Percentiles rank a stretch among this genome's conserved stretches.
phyloP scores from a whole-genome alignment of 2,113 vertebrate species.

The Camelus bactrianus region DNA sequence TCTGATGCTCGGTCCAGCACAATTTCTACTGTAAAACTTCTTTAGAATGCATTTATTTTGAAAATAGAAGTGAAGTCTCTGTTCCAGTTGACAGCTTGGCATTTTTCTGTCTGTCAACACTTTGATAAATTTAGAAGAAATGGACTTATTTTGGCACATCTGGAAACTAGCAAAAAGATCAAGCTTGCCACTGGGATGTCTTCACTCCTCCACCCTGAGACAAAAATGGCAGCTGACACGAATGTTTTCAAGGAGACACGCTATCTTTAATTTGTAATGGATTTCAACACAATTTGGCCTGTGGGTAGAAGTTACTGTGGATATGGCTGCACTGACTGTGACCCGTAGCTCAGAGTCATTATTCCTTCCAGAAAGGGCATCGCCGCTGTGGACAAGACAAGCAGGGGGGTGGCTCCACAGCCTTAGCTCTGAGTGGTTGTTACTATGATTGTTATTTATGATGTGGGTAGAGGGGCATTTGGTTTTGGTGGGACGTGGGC shows the following conservation, averaged over 20 bases:
- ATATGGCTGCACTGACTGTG: not conserved
- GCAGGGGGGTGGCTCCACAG: not conserved
- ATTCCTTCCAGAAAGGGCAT: not conserved
- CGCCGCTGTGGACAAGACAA: not conserved
- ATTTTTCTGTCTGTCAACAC: conserved; percentile 74
- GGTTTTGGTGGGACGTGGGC: not conserved
- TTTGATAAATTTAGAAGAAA: conserved; percentile 75
- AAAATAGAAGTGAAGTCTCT: conserved; percentile 31
- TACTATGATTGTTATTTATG: not conserved
- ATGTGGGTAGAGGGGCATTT: not conserved
- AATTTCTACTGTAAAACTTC: not conserved
- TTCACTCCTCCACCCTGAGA: conserved; percentile 56
- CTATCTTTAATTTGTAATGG: conserved; percentile 42
- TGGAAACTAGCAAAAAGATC: conserved; percentile 67
- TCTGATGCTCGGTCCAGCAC: not conserved
- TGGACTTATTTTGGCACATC: conserved; percentile 73
- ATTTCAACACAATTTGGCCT: not conserved
- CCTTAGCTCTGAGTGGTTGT: not conserved
- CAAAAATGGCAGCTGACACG: conserved; percentile 50
- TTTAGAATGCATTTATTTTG: conserved; percentile 58
- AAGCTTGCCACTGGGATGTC: conserved; percentile 61
- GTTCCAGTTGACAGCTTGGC: conserved; percentile 68
- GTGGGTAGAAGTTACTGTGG: not conserved
- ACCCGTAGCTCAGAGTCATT: not conserved
- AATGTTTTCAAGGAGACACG: conserved; percentile 13